Evolutionary conservation across 2,888 invertebrate species (phyloP), one percentile per base, ranked within the genome.

Genomic region (Andrena flavipes): DNA sequence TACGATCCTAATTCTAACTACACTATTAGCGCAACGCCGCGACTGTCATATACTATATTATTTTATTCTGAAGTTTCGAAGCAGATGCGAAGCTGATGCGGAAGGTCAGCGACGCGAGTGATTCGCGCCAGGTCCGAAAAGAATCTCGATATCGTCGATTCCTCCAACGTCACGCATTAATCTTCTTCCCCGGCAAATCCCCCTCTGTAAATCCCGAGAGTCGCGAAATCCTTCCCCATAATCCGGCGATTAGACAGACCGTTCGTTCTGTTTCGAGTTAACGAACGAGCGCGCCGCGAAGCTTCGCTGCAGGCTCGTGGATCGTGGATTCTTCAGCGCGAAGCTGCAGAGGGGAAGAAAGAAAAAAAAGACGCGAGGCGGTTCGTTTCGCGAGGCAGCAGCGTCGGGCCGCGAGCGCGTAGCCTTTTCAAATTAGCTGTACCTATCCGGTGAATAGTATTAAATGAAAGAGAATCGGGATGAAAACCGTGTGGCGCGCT

Each of bases 391-490:
- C 59, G 70, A 51, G 23, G 7, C 49, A 7, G 30, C 49, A 7
- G 30, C 49, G n/a, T 4, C 13, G 23, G 48, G 2, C 49, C 35
- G 30, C 62, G 67, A 56, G 49, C 67, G 54, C 56, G 80, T 23
- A 63, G 63, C 30, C 62, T 56, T 78, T 80, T 30, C 26, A 64
- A 73, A 81, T 73, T 73, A 73, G 59, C 72, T 59, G 72, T 30
- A 42, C 64, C 56, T 51, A 59, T 64, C 63, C 30, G 51, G 69
- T 64, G 80, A 81, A 80, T 80, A 29, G 80, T 69, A 73, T 80
- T 81, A 81, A 49, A 73, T 54, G 80, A 56, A 60, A n/a, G n/a
- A n/a, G n/a, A n/a, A n/a, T n/a, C n/a, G 51, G 42, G 13, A 0
- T 33, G 30, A 13, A 48, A 42, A 42, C 16, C 1, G 4, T 30